Conservation (phyloP, 2,797 vertebrate genomes). For the Strix occidentalis region DNA sequence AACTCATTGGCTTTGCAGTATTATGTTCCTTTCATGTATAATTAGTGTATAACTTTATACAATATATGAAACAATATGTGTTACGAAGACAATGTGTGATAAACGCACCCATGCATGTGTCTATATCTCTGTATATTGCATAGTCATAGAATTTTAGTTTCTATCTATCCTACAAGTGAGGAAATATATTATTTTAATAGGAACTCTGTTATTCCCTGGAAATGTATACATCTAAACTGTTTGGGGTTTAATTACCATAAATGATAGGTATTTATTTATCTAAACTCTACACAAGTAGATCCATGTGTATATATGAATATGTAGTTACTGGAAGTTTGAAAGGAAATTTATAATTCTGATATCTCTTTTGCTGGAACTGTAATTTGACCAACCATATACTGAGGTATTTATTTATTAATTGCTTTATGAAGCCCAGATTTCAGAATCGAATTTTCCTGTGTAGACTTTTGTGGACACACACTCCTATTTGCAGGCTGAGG, state of each 20-base stretch:
- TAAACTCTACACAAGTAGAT: neutral
- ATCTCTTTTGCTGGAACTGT: neutral
- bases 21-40: neutral
- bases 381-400: neutral
- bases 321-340: neutral
- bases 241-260: neutral
- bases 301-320: neutral
- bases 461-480: accelerated
- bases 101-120: neutral
- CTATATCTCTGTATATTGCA: neutral
- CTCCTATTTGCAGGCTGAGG: neutral
- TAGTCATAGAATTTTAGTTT: neutral
- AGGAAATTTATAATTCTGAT: neutral
- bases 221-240: neutral
- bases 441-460: neutral
- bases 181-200: neutral
- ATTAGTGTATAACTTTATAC: neutral
- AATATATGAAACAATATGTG: neutral
- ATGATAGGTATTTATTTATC: neutral
- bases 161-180: neutral
- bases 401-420: neutral
- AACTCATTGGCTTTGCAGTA: neutral
- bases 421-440: neutral
- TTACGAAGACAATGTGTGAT: neutral
- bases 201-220: neutral